Conservation (phyloP, 2,888 invertebrate genomes). For the Hydrotaea diabolus region DNA sequence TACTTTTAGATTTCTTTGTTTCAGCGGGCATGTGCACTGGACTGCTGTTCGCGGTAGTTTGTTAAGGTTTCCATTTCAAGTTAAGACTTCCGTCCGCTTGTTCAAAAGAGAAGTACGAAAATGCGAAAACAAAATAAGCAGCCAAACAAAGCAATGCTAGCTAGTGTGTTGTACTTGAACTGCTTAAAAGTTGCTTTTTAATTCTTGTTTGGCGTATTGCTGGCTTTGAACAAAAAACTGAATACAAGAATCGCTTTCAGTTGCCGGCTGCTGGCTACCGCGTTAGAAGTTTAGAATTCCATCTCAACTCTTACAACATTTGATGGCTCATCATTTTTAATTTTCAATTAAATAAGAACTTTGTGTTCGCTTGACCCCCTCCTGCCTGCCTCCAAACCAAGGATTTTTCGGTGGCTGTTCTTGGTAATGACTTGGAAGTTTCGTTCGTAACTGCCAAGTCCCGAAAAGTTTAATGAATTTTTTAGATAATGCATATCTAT, state of each 20-base stretch:
- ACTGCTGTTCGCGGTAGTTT: slow-evolving; percentile 23
- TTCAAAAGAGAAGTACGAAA: neutral
- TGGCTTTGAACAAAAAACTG: neutral
- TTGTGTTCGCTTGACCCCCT: slow-evolving; percentile 25
- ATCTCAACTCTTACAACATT: slow-evolving; percentile 33
- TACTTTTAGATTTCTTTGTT: slow-evolving; percentile 23
- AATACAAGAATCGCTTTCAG: slow-evolving; percentile 39
- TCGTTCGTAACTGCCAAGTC: slow-evolving; percentile 50
- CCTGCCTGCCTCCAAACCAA: neutral
- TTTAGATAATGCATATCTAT: slow-evolving; percentile 53
- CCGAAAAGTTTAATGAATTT: slow-evolving; percentile 61
- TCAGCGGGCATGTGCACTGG: neutral
- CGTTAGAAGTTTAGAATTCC: slow-evolving; percentile 48
- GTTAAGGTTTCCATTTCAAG: slow-evolving; percentile 48
- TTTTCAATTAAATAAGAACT: slow-evolving; percentile 60
- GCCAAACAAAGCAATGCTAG: neutral
- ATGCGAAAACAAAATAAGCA: neutral
- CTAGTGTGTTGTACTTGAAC: slow-evolving; percentile 33
- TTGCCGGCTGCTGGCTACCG: slow-evolving; percentile 48
- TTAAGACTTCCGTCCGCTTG: slow-evolving; percentile 27
- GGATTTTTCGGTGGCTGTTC: slow-evolving; percentile 5
- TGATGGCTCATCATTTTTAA: slow-evolving; percentile 65
- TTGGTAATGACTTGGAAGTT: slow-evolving; percentile 59
- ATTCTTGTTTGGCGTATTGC: slow-evolving; percentile 44
- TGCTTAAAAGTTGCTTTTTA: slow-evolving; percentile 51